These are phyloP conservation scores for Coregonus clupeaformis DNA, from an alignment of 2,113 vertebrate genomes.

Conservation along the genomic window DNA sequence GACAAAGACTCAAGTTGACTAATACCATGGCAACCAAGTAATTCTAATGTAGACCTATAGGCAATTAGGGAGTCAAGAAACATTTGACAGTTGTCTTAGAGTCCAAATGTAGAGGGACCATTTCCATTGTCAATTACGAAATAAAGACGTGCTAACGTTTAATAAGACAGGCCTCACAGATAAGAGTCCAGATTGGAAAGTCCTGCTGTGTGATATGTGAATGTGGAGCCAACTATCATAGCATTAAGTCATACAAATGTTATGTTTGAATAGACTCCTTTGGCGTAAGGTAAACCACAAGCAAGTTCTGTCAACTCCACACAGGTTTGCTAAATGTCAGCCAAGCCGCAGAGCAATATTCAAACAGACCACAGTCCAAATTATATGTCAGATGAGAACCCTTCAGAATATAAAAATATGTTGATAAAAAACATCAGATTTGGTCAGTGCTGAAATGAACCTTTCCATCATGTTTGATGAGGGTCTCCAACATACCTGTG, in stretches of 20 bases:
- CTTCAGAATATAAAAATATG: constrained; percentile 21
- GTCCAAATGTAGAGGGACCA: background rate
- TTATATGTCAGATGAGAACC: constrained; percentile 62
- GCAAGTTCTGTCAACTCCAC: constrained; percentile 50
- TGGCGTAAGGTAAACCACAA: constrained; percentile 57
- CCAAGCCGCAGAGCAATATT: constrained; percentile 59
- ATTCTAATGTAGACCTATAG: constrained; percentile 9
- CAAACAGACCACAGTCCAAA: constrained; percentile 58
- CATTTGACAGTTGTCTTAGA: background rate
- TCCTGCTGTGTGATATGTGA: background rate
- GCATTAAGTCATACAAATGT: constrained; percentile 20
- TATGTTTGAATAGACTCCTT: constrained; percentile 34
- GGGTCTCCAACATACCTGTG: background rate
- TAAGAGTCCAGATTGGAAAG: background rate
- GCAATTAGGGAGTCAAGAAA: constrained; percentile 13
- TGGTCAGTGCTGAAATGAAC: constrained; percentile 40
- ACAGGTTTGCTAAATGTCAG: constrained; percentile 69
- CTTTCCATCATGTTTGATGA: constrained; percentile 8
- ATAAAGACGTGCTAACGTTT: background rate
- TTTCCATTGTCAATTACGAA: constrained; percentile 4
- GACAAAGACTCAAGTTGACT: background rate
- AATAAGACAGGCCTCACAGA: background rate
- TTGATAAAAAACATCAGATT: constrained; percentile 32
- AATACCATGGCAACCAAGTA: constrained; percentile 2
- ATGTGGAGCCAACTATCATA: background rate